Evolutionary conservation across 2,888 invertebrate species (phyloP), one percentile per base, ranked within the genome.

Genomic region (Parnassius apollo): DNA sequence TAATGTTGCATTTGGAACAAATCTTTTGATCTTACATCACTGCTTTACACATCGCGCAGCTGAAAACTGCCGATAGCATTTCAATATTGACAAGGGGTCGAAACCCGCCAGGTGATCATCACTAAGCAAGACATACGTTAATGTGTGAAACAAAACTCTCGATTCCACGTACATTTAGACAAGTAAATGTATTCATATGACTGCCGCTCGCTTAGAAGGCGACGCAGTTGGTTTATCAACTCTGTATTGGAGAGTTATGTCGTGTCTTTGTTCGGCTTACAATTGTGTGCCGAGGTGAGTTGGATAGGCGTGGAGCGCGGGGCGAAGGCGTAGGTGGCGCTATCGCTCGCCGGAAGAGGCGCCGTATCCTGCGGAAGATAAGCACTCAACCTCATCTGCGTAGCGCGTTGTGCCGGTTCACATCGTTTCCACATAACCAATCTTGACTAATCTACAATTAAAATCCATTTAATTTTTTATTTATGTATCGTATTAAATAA

Each of bases 341-440:
- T 80, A 78, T 79, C 79, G 67, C 78, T 65, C 66, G 69, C 69
- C 85, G 87, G 84, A 86, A 83, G 75, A 80, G 77, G 68, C 70
- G 68, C 69, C 66, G 68, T 71, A 74, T 75, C 74, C 75, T 73
- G 73, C 68, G 69, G 69, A 72, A 78, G 86, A 88, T 87, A 87
- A 82, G 77, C 78, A 69, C 72, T 73, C 71, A 80, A 75, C 75
- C 71, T 81, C 85, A 82, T 82, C 80, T 80, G 63, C 68, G 49
- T 45, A 61, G 64, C 67, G 61, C 64, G 49, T 48, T 61, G 64
- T 66, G 61, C 64, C 66, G 66, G 46, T 18, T 42, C 51, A 35
- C 59, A 51, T 4, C 42, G 42, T 46, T 57, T 52, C 56, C 51
- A 59, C 56, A 13, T 50, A 51, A 25, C 22, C 44, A 10, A 63